Evolutionary conservation across 1,140 invertebrate genomes (phyloP), one percentile per base, ranked within the genome.

Genomic region (Solenopsis invicta): DNA sequence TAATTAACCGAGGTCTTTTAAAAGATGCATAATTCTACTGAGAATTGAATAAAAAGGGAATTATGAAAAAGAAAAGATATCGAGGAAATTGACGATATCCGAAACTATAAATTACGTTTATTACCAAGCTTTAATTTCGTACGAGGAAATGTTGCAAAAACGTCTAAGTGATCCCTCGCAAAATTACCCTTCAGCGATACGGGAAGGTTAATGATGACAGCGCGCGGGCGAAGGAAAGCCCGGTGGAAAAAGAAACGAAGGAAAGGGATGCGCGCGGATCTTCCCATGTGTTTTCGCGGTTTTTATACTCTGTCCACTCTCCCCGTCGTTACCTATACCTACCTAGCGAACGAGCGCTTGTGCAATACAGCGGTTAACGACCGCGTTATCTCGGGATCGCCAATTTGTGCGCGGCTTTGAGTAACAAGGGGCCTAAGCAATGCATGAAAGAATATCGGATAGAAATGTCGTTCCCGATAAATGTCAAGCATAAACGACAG

Each of bases 391-490:
- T 34, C 48, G 41, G 41, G 41, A 76, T 85, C 86, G 64, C 61
- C 86, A 88, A 90, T 90, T 90, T 87, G 85, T 72, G 77, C 78
- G 13, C 69, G 71, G 61, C 74, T 80, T 62, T 66, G 76, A 72
- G 64, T 89, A 90, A 90, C 76, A 45, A 86, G 66, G 48, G 61
- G 12, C 59, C 64, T 67, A 77, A 90, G 76, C 77, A 45, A 56
- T 48, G 45, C 34, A 59, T 48, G 86, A 90, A 88, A 85, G 77
- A 87, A 90, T 81, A 87, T 88, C 56, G 72, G 37, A 80, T 87
- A 88, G 88, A 90, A 90, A 90, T 90, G 89, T 90, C 89, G 89
- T 88, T 90, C 87, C 50, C 89, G 80, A 90, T 90, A 90, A 90
- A 90, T 90, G 88, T 89, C 88, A 89, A 54, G 71, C 88, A 78